Conservation (phyloP, 2,888 invertebrate species). For the Ophion obscuratus region DNA sequence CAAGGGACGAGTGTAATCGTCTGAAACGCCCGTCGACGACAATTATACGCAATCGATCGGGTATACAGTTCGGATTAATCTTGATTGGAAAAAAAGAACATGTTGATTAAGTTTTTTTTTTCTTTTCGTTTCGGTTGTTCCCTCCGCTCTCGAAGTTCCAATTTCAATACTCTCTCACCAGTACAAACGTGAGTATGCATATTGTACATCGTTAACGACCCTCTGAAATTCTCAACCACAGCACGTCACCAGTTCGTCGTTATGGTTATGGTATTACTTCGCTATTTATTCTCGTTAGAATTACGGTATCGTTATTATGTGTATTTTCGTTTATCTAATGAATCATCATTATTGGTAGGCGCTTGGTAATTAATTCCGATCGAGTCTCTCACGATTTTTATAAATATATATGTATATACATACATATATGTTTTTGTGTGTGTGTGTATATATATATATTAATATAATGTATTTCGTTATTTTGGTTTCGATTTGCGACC, state of each 20-base stretch:
- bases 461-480: slow-evolving; percentile 6
- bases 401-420: no score
- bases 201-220: slow-evolving; percentile 45
- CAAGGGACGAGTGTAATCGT: background rate
- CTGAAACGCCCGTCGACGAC: slow-evolving; percentile 10
- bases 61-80: slow-evolving; percentile 34
- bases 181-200: slow-evolving; percentile 58
- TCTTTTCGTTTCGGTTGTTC: slow-evolving; percentile 17
- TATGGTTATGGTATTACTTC: slow-evolving; percentile 33
- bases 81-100: slow-evolving; percentile 8
- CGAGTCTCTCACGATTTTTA: slow-evolving; percentile 51
- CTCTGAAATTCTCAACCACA: slow-evolving; percentile 45
- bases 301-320: slow-evolving; percentile 51
- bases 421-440: no score
- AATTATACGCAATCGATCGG: slow-evolving; percentile 47
- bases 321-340: slow-evolving; percentile 60
- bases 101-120: slow-evolving; percentile 2
- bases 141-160: slow-evolving; percentile 29
- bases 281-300: slow-evolving; percentile 45
- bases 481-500: slow-evolving; percentile 43
- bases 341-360: slow-evolving; percentile 66
- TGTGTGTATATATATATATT: background rate
- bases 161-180: slow-evolving; percentile 36
- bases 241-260: slow-evolving; percentile 4
- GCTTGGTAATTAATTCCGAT: slow-evolving; percentile 67